Evolutionary conservation across 2,888 invertebrate genomes (phyloP), one percentile per base, ranked within the genome.

Genomic region (Yponomeuta plumbellus): DNA sequence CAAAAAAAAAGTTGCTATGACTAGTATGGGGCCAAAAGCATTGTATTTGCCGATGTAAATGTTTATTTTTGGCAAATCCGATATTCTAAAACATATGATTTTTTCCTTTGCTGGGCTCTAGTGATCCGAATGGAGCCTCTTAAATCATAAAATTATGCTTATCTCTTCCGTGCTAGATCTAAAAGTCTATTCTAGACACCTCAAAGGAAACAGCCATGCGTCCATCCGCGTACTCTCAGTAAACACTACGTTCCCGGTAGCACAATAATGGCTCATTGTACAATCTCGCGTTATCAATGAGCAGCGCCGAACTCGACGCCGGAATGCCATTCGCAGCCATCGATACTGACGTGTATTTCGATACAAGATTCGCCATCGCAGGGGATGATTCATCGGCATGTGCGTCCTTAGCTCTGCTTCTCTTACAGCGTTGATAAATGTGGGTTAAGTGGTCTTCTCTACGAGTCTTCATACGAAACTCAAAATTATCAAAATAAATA

Each of bases 221-320:
- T 34, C 34, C 34, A 34, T 34, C 34, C 34, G 6, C 8, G 8
- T 34, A 34, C 34, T 57, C 57, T 59, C 23, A 59, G 64, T 58
- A 67, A 67, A 67, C 67, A 67, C 13, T 5, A 10, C 10, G 65
- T 65, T 67, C 67, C 26, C 58, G 44, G 67, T 52, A 67, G 26
- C 44, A n/a, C 40, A 13, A 59, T 67, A 67, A 67, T 67, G 67
- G 34, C 21, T 8, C 65, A 65, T 65, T 67, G 67, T 67, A 39
- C 65, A 39, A 61, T 52, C 65, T 67, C 67, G 58, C 44, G 44
- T 65, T 21, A 63, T 63, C 44, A 44, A 63, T 63, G 63, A 44
- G 21, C 21, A 11, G 20, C 44, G 40, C 20, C 63, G 63, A 63
- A 63, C 44, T 11, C 22, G 63, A 63, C 11, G 40, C 63, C 26